A percentile compares a stretch with the other conserved stretches of the same genome.
These are phyloP conservation scores for Parauchenoglanis ngamensis DNA, from an alignment of 2,797 vertebrate genomes.

Conservation along the genomic window DNA sequence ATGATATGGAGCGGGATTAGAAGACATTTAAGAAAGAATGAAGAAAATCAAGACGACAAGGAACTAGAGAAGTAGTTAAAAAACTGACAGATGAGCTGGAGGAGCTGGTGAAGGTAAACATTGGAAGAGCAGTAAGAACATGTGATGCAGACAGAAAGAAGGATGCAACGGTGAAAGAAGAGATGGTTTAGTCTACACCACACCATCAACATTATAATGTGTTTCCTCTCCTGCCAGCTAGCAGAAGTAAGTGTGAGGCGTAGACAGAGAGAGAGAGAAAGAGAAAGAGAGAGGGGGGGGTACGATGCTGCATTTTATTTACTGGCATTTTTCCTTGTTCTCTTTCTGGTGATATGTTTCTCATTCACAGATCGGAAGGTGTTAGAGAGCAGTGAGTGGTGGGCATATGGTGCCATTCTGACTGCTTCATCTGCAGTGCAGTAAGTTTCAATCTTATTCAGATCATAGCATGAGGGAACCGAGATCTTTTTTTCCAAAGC, in stretches of 20 bases:
- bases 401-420: slow-evolving; percentile 28
- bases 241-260: slow-evolving; percentile 16
- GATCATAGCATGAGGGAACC: background rate
- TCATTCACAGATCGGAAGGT: slow-evolving; percentile 29
- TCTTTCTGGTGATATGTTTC: slow-evolving; percentile 28
- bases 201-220: slow-evolving; percentile 5
- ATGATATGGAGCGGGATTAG: background rate
- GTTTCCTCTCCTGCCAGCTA: slow-evolving; percentile 3
- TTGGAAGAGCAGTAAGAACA: background rate
- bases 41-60: background rate
- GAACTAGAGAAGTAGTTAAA: background rate
- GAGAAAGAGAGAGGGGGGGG: slow-evolving; percentile 36
- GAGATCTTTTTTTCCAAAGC: background rate
- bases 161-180: background rate
- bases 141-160: background rate
- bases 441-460: slow-evolving; percentile 30
- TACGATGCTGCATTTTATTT: background rate
- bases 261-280: slow-evolving; percentile 45
- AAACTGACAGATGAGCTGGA: slow-evolving; percentile 1
- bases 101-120: background rate
- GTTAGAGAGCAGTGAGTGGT: slow-evolving; percentile 13
- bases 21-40: slow-evolving; percentile 26
- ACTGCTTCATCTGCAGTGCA: slow-evolving; percentile 10
- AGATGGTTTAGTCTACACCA: slow-evolving; percentile 6
- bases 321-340: background rate